Base-by-base conservation (phyloP, 2,888 invertebrate genomes). In the Calameuta pallipes region DNA sequence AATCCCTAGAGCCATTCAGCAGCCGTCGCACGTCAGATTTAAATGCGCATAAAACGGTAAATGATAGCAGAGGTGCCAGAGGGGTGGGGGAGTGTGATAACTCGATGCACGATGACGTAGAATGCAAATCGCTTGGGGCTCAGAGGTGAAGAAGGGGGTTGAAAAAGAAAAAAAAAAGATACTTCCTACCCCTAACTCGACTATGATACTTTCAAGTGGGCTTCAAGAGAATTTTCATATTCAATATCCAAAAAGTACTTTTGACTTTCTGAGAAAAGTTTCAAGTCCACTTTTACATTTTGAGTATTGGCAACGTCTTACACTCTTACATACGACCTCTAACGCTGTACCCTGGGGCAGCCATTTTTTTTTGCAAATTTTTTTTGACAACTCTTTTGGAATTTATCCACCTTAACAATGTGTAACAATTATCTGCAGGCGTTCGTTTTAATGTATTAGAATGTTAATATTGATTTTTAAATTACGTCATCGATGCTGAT, bases 201-300 rank as follows among this genome's bases (percentile, higher is more conserved):
- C 75, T 56, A 79, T 78, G 80, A 78, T 81, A 79, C 70, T 81
- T 77, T 80, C n/a, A 37, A 31, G 30, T 36, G 33, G 37, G 69
- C 74, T 70, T 31, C 56, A 36, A 77, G 80, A 78, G 78, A 83
- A 82, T 82, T 82, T 83, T 83, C 81, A 80, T 83, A 82, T 78
- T 80, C 80, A 75, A 78, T 81, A 80, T 73, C 23, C 69, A 75
- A 41, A 74, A 78, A 70, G 74, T 76, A 73, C 23, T 56, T 56
- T 15, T 23, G 23, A 23, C 23, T 23, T 78, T 34, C 75, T 41
- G 77, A 34, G 75, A 79, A 76, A 80, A 80, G 76, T 80, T 79
- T 77, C 34, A 81, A 79, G 80, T 83, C 80, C 79, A 76, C 56
- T 23, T 9, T 56, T 23, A 23, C 23, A 23, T 9, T 33, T 33